These are phyloP conservation scores for Polydrusus tereticollis DNA, from an alignment of 2,888 invertebrate genomes.

Conservation along the genomic window DNA sequence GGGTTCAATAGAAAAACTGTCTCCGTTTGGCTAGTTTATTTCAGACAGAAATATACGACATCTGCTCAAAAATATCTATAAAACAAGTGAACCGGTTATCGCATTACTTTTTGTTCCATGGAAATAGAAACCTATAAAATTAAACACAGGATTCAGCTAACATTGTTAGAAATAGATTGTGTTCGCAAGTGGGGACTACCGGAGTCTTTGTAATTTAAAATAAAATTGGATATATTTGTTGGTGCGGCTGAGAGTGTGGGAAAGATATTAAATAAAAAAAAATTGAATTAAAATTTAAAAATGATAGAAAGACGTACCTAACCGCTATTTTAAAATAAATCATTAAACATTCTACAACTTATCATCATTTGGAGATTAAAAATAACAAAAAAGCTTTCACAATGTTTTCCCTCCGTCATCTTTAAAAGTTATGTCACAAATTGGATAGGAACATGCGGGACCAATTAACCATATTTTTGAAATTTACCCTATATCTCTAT, in stretches of 20 bases:
- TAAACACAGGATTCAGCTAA: conserved; percentile 4
- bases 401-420: no score
- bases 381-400: no score
- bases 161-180: not conserved
- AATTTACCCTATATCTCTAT: no score
- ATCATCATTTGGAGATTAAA: no score
- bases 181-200: not conserved
- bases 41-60: conserved; percentile 53
- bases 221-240: not conserved
- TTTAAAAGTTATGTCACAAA: no score
- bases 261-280: not conserved
- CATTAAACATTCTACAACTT: no score
- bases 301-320: no score
- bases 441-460: no score
- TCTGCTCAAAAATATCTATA: conserved; percentile 54
- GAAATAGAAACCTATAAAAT: conserved; percentile 26
- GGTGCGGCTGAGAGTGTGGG: not conserved
- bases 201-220: not conserved
- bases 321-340: no score
- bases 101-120: conserved; percentile 4
- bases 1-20: conserved; percentile 52
- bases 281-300: no score
- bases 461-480: no score
- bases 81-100: conserved; percentile 48
- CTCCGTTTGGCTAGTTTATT: conserved; percentile 55